phyloP scores from a whole-genome alignment of 2,113 vertebrate species.

The Probosciger aterrimus region DNA sequence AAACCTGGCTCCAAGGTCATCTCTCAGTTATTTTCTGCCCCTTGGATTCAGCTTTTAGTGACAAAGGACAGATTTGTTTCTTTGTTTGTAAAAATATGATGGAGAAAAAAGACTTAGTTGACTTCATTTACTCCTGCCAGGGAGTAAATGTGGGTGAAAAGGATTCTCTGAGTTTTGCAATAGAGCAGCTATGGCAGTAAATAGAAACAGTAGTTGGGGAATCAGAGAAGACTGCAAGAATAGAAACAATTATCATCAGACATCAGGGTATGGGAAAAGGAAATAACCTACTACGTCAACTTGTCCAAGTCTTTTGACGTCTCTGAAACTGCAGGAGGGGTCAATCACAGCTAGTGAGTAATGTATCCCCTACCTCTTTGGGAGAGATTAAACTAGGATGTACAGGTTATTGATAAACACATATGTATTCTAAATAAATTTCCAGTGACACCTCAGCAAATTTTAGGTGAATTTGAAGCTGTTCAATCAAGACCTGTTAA shows the following conservation, averaged over 20 bases:
- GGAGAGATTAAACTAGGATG: not conserved
- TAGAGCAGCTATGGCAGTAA: not conserved
- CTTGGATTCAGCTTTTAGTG: not conserved
- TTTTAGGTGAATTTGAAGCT: not conserved
- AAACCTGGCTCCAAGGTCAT: not conserved
- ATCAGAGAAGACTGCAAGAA: not conserved
- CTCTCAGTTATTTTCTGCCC: not conserved
- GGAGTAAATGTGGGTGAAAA: not conserved
- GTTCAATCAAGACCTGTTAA: not conserved
- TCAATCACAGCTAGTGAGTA: fast-evolving
- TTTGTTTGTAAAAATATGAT: not conserved
- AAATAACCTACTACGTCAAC: not conserved
- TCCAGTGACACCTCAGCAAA: not conserved
- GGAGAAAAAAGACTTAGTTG: not conserved
- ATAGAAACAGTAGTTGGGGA: not conserved
- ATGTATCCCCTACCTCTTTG: not conserved
- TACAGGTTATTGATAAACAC: not conserved
- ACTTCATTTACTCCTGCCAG: not conserved
- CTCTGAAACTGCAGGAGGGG: not conserved
- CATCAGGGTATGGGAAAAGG: not conserved
- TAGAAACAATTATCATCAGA: not conserved
- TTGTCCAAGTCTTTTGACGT: not conserved
- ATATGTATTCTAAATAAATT: not conserved
- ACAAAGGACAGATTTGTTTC: not conserved
- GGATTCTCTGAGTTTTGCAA: slow-evolving; percentile 6